phyloP scores from a whole-genome alignment of 2,888 invertebrate species.

The Eupithecia subfuscata region DNA sequence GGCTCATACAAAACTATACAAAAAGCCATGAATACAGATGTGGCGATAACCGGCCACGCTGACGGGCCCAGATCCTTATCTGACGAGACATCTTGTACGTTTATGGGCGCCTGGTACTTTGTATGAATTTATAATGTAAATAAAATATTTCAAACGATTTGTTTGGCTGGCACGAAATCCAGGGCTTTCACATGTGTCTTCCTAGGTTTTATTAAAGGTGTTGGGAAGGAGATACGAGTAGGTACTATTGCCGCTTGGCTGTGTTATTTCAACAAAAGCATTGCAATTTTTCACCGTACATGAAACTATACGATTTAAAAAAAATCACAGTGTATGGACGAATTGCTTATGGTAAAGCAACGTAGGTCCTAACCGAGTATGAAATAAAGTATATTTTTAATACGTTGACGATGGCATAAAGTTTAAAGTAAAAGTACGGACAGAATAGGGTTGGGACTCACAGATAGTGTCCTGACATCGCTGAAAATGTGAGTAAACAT shows the following conservation, averaged over 20 bases:
- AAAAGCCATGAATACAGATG: slow-evolving; percentile 42
- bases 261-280: neutral
- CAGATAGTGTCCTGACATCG: no score
- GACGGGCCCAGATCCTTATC: slow-evolving; percentile 48
- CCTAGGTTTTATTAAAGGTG: neutral
- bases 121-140: slow-evolving; percentile 74
- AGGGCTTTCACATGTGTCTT: neutral
- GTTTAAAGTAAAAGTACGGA: neutral
- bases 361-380: no score
- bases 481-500: no score
- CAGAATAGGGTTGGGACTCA: no score
- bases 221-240: no score
- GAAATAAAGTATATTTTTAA: no score
- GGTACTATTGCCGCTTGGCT: neutral
- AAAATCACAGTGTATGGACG: no score
- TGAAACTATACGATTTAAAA: neutral
- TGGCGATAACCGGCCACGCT: slow-evolving; percentile 40
- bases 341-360: no score
- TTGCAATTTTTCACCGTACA: neutral
- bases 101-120: slow-evolving; percentile 77
- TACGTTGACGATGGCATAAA: neutral
- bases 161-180: slow-evolving; percentile 17
- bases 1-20: slow-evolving; percentile 38
- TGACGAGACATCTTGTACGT: slow-evolving; percentile 62
- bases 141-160: slow-evolving; percentile 35